Evolutionary conservation across 1,140 invertebrate species (phyloP), one percentile per base, ranked within the genome.

Genomic region (Trichonephila clavata): DNA sequence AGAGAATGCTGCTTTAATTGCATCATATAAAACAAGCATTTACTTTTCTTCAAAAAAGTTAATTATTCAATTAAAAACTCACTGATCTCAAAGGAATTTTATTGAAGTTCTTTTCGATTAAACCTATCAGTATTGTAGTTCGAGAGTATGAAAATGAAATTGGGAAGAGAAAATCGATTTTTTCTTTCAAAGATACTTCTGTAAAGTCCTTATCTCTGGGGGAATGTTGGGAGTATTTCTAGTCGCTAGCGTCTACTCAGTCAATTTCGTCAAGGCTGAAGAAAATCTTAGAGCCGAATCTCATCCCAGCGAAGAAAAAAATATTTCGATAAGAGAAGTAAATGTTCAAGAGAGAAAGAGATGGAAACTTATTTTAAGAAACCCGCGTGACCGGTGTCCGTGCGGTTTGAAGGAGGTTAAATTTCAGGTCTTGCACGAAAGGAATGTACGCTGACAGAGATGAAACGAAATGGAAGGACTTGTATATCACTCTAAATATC

Each of bases 281-380:
- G 43, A 59, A 86, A 86, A 60, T 86, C 84, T 86, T 63, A 59
- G 61, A 86, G 27, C 5, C 59, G n/a, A 86, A 86, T 86, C 84
- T 86, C 59, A 86, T 86, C 84, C 32, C 27, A 18, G 6, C 4
- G 63, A 32, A 86, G 61, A 59, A 86, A 86, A 86, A 61, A 60
- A 32, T 59, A 61, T 21, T 7, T 27, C 18, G 71, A 77, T 24
- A 14, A 14, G 24, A 63, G 59, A 86, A 86, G 57, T 61, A 86
- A 86, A 86, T 59, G 84, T 57, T n/a, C 50, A 57, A 86, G 57
- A 57, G 24, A 50, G 57, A 57, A 16, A 50, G 57, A 57, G 50
- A 50, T n/a, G 83, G 57, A 57, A 57, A 86, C 20, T n/a, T 60
- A 63, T 60, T 86, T 86, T 60, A 60, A 86, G 59, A 20, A n/a